These are phyloP conservation scores for Hylyphantes graminicola DNA, from an alignment of 1,140 invertebrate species.

Conservation along the genomic window DNA sequence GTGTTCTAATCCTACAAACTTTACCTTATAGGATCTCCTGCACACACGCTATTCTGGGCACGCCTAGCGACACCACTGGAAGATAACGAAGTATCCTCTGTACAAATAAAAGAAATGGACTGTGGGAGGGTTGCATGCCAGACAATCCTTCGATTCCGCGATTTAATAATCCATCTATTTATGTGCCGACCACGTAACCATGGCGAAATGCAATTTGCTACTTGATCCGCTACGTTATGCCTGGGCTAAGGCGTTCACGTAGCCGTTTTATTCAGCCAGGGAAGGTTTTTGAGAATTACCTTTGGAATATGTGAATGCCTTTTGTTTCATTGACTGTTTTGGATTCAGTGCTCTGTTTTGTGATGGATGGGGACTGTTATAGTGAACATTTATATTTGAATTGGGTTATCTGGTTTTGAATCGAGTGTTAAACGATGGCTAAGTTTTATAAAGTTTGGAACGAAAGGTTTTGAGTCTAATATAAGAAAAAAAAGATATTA, in stretches of 20 bases:
- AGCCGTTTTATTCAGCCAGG: neutral
- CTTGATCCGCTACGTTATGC: constrained; percentile 34
- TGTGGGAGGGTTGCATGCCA: constrained; percentile 25
- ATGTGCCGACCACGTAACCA: constrained; percentile 19
- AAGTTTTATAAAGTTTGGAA: too few species aligned
- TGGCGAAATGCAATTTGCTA: constrained; percentile 40
- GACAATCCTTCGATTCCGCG: constrained; percentile 32
- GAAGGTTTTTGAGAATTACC: neutral
- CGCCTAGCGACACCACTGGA: constrained; percentile 27
- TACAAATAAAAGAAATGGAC: constrained; percentile 13
- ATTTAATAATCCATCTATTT: constrained; percentile 47
- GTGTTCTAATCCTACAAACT: too few species aligned
- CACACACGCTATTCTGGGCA: constrained; percentile 22
- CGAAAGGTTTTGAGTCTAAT: too few species aligned
- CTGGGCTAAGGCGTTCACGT: constrained; percentile 20
- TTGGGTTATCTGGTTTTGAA: too few species aligned
- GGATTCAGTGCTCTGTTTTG: too few species aligned
- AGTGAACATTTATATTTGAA: too few species aligned
- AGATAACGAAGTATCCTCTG: constrained; percentile 33
- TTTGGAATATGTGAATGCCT: too few species aligned
- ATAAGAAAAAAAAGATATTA: too few species aligned
- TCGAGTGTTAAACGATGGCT: too few species aligned
- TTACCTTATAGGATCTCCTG: too few species aligned
- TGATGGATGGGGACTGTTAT: too few species aligned
- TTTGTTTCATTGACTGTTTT: too few species aligned